Conservation (phyloP, 2,888 invertebrate species). For the Arrhopalites spinosus region DNA sequence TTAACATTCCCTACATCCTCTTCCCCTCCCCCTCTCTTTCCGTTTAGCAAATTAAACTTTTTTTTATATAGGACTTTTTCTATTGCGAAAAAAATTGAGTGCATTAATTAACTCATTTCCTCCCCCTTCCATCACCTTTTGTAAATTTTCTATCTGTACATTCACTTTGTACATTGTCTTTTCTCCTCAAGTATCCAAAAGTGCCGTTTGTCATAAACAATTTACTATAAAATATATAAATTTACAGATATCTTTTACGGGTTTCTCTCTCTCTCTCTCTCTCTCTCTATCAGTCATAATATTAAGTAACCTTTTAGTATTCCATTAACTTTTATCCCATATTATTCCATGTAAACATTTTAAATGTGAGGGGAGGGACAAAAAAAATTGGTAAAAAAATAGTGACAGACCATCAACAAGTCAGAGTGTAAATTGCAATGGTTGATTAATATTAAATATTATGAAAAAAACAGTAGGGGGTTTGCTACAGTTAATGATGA, state of each 20-base stretch:
- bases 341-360: neutral
- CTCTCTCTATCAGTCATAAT: neutral
- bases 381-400: no score
- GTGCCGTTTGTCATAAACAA: neutral
- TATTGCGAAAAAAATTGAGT: neutral
- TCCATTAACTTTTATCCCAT: neutral
- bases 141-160: neutral
- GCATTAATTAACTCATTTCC: slow-evolving; percentile 10
- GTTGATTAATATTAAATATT: no score
- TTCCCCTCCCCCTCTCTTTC: slow-evolving; percentile 6
- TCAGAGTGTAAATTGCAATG: no score
- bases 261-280: neutral
- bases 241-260: slow-evolving; percentile 13
- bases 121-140: neutral
- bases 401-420: no score
- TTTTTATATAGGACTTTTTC: neutral
- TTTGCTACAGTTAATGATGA: neutral
- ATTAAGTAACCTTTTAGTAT: neutral
- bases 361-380: neutral
- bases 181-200: neutral
- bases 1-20: neutral
- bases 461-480: no score
- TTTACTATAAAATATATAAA: neutral
- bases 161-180: neutral
- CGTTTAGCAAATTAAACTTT: neutral